Evolutionary conservation across 2,113 vertebrate genomes (phyloP).

Genomic region (Cyphomyrus discorhynchus): DNA sequence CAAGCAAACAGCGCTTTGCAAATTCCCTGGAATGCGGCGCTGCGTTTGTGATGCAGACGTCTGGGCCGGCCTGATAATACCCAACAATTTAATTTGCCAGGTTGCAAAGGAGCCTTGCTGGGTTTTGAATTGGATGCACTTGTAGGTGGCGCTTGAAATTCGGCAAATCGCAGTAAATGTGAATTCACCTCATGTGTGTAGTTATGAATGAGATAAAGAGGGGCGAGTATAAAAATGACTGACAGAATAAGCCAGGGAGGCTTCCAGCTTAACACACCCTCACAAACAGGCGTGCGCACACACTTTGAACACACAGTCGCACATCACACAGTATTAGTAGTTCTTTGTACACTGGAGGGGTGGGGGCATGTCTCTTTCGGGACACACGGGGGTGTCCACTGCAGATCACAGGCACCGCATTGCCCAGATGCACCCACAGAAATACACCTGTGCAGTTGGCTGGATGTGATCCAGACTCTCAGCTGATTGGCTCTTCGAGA

Average conservation of each 20-base stretch:
- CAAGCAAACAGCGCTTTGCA: conserved; percentile 37
- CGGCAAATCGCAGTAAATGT: conserved; percentile 10
- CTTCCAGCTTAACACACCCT: not conserved
- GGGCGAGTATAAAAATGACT: conserved; percentile 21
- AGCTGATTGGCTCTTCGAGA: not conserved
- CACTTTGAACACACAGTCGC: not conserved
- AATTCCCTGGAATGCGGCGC: conserved; percentile 46
- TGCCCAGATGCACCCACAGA: not conserved
- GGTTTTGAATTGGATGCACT: conserved; percentile 53
- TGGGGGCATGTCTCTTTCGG: not conserved
- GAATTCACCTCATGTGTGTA: conserved; percentile 35
- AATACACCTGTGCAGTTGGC: not conserved
- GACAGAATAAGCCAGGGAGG: conserved; percentile 14
- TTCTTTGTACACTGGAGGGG: not conserved
- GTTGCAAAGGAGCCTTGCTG: conserved; percentile 57
- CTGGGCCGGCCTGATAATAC: conserved; percentile 58
- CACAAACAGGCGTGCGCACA: not conserved
- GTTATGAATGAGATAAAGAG: conserved; percentile 42
- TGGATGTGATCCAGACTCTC: not conserved
- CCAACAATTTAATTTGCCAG: conserved; percentile 55
- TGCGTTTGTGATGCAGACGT: conserved; percentile 52
- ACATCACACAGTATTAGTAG: not conserved
- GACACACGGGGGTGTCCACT: not conserved
- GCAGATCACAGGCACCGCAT: not conserved
- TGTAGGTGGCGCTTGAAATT: conserved; percentile 45